Percentiles rank a stretch among this genome's conserved stretches.
phyloP scores from a whole-genome alignment of 92 coral and sea anemone genomes.

The Metridium senile region DNA sequence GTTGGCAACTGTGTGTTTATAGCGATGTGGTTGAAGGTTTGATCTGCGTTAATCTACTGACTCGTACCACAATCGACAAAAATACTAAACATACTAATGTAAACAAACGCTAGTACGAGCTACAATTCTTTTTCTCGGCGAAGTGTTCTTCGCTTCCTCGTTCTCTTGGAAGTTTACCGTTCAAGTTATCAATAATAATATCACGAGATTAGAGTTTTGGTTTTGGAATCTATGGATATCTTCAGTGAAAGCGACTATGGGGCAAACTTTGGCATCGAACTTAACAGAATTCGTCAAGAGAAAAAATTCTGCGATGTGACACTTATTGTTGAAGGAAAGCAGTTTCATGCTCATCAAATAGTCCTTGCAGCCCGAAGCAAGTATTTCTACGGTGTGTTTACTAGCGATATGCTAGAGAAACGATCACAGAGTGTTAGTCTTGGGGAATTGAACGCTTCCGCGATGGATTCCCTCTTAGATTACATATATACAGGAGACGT shows the following conservation, averaged over 20 bases:
- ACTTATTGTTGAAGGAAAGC: conserved; percentile 62
- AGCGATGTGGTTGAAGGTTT: neutral
- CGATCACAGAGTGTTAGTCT: conserved; percentile 50
- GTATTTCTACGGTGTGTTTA: conserved; percentile 71
- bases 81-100: neutral
- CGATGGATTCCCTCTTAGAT: conserved; percentile 46
- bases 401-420: conserved; percentile 75
- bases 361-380: conserved; percentile 67
- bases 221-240: neutral
- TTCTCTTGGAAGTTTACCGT: neutral
- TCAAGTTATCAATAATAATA: neutral
- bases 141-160: neutral
- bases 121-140: neutral
- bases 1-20: neutral
- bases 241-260: conserved; percentile 14
- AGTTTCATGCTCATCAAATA: conserved; percentile 68
- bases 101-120: neutral
- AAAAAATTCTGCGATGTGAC: conserved; percentile 58
- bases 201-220: neutral
- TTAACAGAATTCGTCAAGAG: conserved; percentile 57
- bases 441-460: conserved; percentile 51
- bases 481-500: conserved; percentile 86
- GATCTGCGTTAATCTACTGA: neutral
- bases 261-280: conserved; percentile 12
- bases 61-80: neutral